Conservation (phyloP, 2,888 invertebrate genomes). For the Cerastoderma edule region DNA sequence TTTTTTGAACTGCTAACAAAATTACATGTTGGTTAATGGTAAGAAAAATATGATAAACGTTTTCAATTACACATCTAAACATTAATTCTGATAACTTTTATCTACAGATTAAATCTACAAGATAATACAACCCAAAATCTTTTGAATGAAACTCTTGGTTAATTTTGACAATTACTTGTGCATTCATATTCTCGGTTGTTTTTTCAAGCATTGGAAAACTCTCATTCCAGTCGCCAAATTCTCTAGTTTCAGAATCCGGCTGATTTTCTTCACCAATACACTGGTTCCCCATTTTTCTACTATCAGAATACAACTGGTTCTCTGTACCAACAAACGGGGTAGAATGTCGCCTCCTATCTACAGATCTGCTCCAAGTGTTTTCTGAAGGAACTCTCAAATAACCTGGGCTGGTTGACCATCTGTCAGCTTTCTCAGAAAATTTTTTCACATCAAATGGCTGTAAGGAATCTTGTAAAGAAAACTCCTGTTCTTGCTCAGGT, state of each 20-base stretch:
- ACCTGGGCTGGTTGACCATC: constrained; percentile 1
- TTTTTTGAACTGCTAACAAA: no score
- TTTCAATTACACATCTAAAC: no score
- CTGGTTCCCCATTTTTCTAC: background rate
- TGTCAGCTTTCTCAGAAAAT: background rate
- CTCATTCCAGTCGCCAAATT: background rate
- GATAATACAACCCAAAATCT: no score
- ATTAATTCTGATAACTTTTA: no score
- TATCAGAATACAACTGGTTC: constrained; percentile 6
- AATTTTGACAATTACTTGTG: no score
- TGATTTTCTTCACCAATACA: constrained; percentile 7
- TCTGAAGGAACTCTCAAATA: constrained; percentile 1
- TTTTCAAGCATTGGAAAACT: constrained; percentile 8
- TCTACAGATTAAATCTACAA: no score
- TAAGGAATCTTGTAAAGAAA: background rate
- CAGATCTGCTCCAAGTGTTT: constrained; percentile 12
- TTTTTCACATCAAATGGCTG: constrained; percentile 14
- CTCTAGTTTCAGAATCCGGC: constrained; percentile 1
- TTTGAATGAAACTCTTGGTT: no score
- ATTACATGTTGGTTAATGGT: no score
- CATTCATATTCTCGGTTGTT: background rate
- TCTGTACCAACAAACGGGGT: constrained; percentile 13
- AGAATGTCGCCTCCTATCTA: constrained; percentile 12
- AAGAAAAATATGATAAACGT: no score
- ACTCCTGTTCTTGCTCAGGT: background rate